Base-by-base conservation (phyloP, 2,888 invertebrate genomes). In the Ypsolopha scabrella region DNA sequence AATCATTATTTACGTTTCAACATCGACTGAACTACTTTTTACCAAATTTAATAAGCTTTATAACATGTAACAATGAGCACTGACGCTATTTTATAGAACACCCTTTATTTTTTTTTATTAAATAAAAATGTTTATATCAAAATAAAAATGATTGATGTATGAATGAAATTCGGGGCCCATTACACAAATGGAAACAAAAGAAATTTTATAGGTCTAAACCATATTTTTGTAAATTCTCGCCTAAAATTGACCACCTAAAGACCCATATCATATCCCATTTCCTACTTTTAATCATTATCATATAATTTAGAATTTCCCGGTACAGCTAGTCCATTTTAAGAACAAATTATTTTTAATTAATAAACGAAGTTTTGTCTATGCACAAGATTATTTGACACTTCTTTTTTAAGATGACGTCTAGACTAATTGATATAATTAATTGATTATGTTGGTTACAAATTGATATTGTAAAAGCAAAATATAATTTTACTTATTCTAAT, bases 351-450 rank as follows among this genome's bases (percentile, higher is more conserved):
- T 11, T 35, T 56, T 54, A 58, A 58, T 60, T 55, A 60, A 58
- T 54, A 48, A 56, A 60, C 57, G 59, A 52, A 57, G 62, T 56
- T 53, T 24, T 24, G 2, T 4, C 24, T 24, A 24, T 24, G 24
- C 24, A 24, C 24, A 57, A 62, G 60, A 56, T 54, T 56, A 61
- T 69, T 71, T 70, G 71, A 75, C 70, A 73, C 67, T 57, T 58
- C 24, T 24, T 24, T n/a, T 54, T 56, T 57, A 60, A 57, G 59
- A 62, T 57, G 37, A 37, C 11, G 57, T 54, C n/a, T 49, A 49
- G 41, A 64, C 68, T 75, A 68, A 79, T 76, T 80, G 85, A 86
- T 80, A 86, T 74, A 57, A 10, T 72, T 77, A 73, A 74, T 77
- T 78, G 73, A 72, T 67, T 66, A 70, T 66, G 51, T 58, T 68